These are phyloP conservation scores for Tenthredo mesomela DNA, from an alignment of 2,888 invertebrate species.

Conservation along the genomic window DNA sequence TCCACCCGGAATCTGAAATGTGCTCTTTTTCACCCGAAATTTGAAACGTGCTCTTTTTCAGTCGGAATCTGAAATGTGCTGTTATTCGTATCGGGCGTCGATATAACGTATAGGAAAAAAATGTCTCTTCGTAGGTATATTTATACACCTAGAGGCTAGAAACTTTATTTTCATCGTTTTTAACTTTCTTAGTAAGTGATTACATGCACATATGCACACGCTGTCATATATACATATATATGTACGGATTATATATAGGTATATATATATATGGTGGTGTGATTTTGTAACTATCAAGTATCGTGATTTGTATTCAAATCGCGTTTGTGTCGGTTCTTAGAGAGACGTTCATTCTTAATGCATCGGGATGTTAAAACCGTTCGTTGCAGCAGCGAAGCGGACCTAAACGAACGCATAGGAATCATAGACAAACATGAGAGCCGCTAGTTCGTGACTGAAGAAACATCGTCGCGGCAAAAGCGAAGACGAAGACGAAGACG, in stretches of 20 bases:
- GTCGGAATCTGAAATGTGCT: too few relatives aligned
- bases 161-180: background rate
- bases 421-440: slow-evolving; percentile 28
- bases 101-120: too few relatives aligned
- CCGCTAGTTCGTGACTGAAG: slow-evolving; percentile 1
- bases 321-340: background rate
- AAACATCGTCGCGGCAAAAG: background rate
- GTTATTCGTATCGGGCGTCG: too few relatives aligned
- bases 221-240: too few relatives aligned
- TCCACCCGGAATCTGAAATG: too few relatives aligned
- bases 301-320: slow-evolving; percentile 37
- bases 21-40: too few relatives aligned
- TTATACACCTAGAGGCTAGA: too few relatives aligned
- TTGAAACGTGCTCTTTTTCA: too few relatives aligned
- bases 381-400: background rate
- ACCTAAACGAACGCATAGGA: background rate
- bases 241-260: too few relatives aligned
- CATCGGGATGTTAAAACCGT: background rate
- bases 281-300: slow-evolving; percentile 2
- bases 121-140: background rate
- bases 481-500: background rate
- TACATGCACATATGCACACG: background rate
- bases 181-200: background rate
- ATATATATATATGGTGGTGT: background rate
- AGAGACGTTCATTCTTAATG: slow-evolving; percentile 18